Percentiles rank a stretch among this genome's conserved stretches.
Conservation (phyloP, 2,113 vertebrate species). For the Chloebia gouldiae region DNA sequence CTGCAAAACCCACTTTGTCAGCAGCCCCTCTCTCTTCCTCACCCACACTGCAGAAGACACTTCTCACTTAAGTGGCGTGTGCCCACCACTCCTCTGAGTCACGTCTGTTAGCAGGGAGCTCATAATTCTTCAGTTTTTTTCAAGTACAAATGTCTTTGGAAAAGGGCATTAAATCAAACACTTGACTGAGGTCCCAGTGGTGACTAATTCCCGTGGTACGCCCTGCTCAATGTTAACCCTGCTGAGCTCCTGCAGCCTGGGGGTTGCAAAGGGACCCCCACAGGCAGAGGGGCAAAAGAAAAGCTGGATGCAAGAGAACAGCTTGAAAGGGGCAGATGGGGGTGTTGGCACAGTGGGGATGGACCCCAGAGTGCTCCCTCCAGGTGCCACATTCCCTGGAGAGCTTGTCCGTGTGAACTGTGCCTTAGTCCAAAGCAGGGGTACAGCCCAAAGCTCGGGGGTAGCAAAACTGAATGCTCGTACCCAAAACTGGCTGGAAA, state of each 20-base stretch:
- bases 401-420: accelerated
- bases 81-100: slow-evolving; percentile 38
- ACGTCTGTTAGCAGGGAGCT: background rate
- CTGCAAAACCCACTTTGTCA: background rate
- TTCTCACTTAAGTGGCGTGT: background rate
- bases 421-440: background rate
- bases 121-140: background rate
- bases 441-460: accelerated
- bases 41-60: background rate
- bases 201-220: background rate
- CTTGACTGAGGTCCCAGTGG: background rate
- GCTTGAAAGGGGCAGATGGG: background rate
- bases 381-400: background rate
- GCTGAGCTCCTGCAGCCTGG: background rate
- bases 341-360: background rate
- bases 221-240: background rate
- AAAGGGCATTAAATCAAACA: background rate
- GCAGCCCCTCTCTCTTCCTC: background rate
- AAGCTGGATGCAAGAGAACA: background rate
- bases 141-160: background rate
- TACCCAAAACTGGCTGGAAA: background rate
- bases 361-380: background rate
- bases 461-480: background rate
- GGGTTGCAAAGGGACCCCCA: background rate
- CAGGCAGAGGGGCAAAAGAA: background rate